Base-by-base conservation (phyloP, 2,113 vertebrate species). In the Bostrychus sinensis region DNA sequence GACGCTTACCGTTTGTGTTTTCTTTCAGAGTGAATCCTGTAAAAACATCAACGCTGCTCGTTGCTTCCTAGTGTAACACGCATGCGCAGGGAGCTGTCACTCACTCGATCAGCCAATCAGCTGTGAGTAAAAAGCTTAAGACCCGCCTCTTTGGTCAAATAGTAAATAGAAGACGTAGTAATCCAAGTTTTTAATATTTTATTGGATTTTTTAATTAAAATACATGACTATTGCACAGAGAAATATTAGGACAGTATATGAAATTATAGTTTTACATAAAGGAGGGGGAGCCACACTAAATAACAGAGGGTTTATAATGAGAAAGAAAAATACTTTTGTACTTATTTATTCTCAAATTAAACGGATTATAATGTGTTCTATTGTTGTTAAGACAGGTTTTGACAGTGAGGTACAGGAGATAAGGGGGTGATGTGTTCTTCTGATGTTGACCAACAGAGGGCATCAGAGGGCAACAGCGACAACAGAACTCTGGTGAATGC, bases 81-180 rank as follows among this genome's bases (percentile, higher is more conserved):
- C 74, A 0, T 72, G 84, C 86, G 82, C 68, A 9, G 0, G 11
- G 1, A 0, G 22, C 11, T 1, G 60, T 66, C 84, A 63, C 7
- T 75, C 66, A 45, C 7, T 5, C 0, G 2, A 26, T 5, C 1
- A 70, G 30, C 87, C 84, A 90, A 90, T 89, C 26, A 63, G 11
- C 3, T 20, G 4, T 0, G n/a, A 14, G 12, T 6, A 62, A 56
- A 1, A 0, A 36, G 4, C 9, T 37, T 0, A 20, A 0, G 62
- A 17, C 79, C 80, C 75, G 79, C 77, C 82, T 41, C 39, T 3
- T 1, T 12, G 0, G 26, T 45, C 19, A 2, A 37, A 54, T 16
- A 56, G 65, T 80, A 63, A 85, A 83, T 80, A 88, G 72, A 38
- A 23, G 23, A n/a, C n/a, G n/a, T 1, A 41, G n/a, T 1, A 45